Conservation (phyloP, 1,140 invertebrate genomes). For the Hycleus phaleratus region DNA sequence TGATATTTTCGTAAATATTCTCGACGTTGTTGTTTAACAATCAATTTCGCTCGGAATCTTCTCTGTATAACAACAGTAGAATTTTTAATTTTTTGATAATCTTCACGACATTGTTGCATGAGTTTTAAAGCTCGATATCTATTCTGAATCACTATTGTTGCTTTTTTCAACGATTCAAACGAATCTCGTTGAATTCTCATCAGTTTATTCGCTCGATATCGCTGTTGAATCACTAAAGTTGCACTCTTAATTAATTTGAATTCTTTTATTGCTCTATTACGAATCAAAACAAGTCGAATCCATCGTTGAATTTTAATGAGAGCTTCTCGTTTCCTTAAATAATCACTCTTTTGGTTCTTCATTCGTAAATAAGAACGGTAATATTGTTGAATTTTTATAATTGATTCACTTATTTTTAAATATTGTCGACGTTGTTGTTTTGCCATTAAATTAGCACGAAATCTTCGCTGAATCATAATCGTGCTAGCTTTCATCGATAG, state of each 20-base stretch:
- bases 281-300: slow-evolving; percentile 11
- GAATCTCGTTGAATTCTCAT: not conserved
- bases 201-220: not conserved
- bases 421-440: slow-evolving; percentile 16
- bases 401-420: slow-evolving; percentile 14
- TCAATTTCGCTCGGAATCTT: slow-evolving; percentile 38
- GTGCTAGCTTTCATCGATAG: slow-evolving; percentile 25
- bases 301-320: slow-evolving; percentile 26
- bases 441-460: slow-evolving; percentile 33
- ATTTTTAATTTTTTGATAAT: slow-evolving; percentile 40
- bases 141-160: slow-evolving; percentile 42
- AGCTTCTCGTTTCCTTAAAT: slow-evolving; percentile 21
- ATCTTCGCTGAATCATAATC: slow-evolving; percentile 40
- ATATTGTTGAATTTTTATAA: slow-evolving; percentile 27
- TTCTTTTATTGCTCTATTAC: slow-evolving; percentile 20
- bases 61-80: slow-evolving; percentile 43
- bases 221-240: slow-evolving; percentile 31
- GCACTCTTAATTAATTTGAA: slow-evolving; percentile 36
- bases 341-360: slow-evolving; percentile 34
- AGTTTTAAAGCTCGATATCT: slow-evolving; percentile 39
- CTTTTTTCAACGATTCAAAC: slow-evolving; percentile 25
- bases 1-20: slow-evolving; percentile 16
- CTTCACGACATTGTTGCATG: slow-evolving; percentile 36
- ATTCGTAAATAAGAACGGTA: no score
- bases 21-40: slow-evolving; percentile 27